These are phyloP conservation scores for Marasmarcha lunaedactyla DNA, from an alignment of 2,888 invertebrate genomes.

Conservation along the genomic window DNA sequence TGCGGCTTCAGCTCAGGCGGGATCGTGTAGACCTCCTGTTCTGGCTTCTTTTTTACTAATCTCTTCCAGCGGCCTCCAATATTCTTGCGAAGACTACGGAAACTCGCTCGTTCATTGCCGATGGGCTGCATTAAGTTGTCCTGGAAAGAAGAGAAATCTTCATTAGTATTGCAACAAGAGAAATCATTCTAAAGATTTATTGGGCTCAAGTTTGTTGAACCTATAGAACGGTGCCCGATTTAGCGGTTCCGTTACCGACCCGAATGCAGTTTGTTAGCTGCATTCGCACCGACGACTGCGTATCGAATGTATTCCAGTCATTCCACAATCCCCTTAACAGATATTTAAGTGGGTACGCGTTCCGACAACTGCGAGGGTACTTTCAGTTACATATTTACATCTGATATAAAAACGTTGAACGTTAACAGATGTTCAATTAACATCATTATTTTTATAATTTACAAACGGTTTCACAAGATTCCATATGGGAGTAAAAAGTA, in stretches of 20 bases:
- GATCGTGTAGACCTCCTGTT: slow-evolving; percentile 85
- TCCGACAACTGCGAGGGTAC: too few relatives aligned
- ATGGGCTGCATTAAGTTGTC: slow-evolving; percentile 81
- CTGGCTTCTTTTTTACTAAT: slow-evolving; percentile 86
- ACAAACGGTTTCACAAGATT: too few relatives aligned
- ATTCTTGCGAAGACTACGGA: slow-evolving; percentile 87
- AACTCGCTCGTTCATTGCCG: slow-evolving; percentile 79
- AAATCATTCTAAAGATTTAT: slow-evolving; percentile 17
- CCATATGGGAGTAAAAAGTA: too few relatives aligned
- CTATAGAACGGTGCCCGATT: slow-evolving; percentile 28
- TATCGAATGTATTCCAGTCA: slow-evolving; percentile 31
- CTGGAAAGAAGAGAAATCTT: slow-evolving; percentile 67
- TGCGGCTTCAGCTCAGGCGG: slow-evolving; percentile 89
- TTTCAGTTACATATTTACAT: too few relatives aligned
- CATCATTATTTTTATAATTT: too few relatives aligned
- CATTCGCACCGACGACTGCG: slow-evolving; percentile 30
- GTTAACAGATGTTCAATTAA: too few relatives aligned
- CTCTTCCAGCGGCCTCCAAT: slow-evolving; percentile 88
- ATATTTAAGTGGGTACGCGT: too few relatives aligned
- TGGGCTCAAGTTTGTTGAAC: slow-evolving; percentile 30
- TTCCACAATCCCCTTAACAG: slow-evolving; percentile 33
- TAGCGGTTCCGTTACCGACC: slow-evolving; percentile 39
- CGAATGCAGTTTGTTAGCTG: slow-evolving; percentile 17
- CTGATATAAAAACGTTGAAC: too few relatives aligned
- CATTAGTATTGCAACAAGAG: slow-evolving; percentile 13